These are phyloP conservation scores for Notothenia coriiceps DNA, from an alignment of 2,113 vertebrate species.

Conservation along the genomic window DNA sequence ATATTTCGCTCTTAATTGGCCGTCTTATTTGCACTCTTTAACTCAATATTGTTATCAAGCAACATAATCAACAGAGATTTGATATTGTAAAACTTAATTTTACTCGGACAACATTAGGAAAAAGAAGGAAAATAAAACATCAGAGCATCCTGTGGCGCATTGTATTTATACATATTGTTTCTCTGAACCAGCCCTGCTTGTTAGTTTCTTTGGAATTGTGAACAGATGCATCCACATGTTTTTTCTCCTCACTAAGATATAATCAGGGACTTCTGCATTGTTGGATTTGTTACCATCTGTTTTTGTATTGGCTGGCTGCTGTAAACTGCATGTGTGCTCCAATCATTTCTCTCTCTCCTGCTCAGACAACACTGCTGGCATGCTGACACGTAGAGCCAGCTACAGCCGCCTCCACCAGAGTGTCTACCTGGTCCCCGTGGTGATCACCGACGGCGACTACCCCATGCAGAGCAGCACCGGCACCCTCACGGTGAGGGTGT, in stretches of 20 bases:
- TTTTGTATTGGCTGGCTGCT: background rate
- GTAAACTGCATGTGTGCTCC: background rate
- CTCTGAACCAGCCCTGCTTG: background rate
- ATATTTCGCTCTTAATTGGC: too few relatives aligned
- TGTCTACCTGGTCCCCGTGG: conserved; percentile 89
- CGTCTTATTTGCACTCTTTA: too few relatives aligned
- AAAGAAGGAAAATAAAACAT: too few relatives aligned
- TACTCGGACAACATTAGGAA: background rate
- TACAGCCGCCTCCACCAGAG: conserved; percentile 91
- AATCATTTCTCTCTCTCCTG: conserved; percentile 5
- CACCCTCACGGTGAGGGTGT: conserved; percentile 93
- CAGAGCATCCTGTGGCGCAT: too few relatives aligned
- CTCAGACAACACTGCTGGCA: conserved; percentile 94
- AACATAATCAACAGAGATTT: too few relatives aligned
- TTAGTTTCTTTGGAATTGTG: background rate
- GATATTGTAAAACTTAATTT: background rate
- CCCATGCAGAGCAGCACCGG: conserved; percentile 96
- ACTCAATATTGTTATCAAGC: background rate
- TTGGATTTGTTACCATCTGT: background rate
- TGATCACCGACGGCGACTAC: conserved; percentile 91
- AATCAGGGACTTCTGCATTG: background rate
- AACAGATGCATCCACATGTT: background rate
- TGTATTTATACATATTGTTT: background rate
- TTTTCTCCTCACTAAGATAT: background rate
- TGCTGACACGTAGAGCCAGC: conserved; percentile 88